Evolutionary conservation across 2,113 vertebrate species (phyloP).

Genomic region (Spermophilus dauricus): DNA sequence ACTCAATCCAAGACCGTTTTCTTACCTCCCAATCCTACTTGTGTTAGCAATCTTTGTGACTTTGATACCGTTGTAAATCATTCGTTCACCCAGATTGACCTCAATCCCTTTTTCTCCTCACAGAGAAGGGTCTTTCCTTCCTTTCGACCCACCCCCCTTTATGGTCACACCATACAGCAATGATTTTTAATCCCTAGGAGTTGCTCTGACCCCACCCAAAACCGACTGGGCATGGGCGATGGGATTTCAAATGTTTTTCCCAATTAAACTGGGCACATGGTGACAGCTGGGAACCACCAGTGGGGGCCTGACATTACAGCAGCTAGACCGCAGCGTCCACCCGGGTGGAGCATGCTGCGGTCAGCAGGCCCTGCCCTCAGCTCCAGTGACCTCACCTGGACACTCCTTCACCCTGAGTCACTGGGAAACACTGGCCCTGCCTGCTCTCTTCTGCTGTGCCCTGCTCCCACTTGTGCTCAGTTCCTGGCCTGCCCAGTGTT

Average conservation of each 20-base stretch:
- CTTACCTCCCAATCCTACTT: neutral
- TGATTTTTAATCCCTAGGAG: too few relatives aligned
- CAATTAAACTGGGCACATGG: too few relatives aligned
- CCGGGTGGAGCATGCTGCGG: neutral
- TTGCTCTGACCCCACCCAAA: neutral
- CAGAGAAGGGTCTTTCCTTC: rapidly evolving
- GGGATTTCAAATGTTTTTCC: neutral
- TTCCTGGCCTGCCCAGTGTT: too few relatives aligned
- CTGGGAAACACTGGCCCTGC: neutral
- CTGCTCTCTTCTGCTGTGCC: too few relatives aligned
- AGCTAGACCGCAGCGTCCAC: too few relatives aligned
- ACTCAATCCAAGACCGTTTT: rapidly evolving
- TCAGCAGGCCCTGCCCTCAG: too few relatives aligned
- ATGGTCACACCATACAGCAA: rapidly evolving
- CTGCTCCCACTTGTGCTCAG: too few relatives aligned
- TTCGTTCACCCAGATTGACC: neutral
- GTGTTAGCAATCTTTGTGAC: neutral
- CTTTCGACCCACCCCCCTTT: neutral
- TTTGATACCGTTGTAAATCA: neutral
- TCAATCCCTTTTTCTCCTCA: neutral
- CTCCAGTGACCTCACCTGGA: neutral
- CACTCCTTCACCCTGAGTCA: neutral
- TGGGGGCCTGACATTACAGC: neutral
- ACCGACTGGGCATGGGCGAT: rapidly evolving
- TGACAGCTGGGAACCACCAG: neutral